phyloP scores from a whole-genome alignment of 2,113 vertebrate genomes.

The Petrocephalus zakoni region DNA sequence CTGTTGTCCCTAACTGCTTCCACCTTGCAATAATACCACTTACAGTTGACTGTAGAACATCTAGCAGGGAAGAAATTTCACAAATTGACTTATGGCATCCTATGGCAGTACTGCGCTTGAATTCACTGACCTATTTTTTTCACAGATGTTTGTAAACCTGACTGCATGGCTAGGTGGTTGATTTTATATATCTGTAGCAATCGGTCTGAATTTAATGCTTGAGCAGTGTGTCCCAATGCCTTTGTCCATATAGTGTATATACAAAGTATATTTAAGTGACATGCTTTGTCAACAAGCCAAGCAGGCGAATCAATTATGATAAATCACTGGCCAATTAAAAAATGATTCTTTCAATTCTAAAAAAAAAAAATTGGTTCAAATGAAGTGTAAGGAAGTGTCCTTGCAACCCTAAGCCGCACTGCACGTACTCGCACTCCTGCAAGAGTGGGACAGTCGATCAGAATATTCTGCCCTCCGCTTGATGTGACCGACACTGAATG shows the following conservation, averaged over 20 bases:
- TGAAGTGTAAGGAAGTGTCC: too few relatives aligned
- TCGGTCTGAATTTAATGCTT: not conserved
- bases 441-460: too few relatives aligned
- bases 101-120: not conserved
- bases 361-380: too few relatives aligned
- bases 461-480: too few relatives aligned
- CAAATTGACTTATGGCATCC: not conserved
- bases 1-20: not conserved
- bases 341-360: too few relatives aligned
- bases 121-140: not conserved
- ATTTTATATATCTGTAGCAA: not conserved
- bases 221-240: not conserved
- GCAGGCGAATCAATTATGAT: not conserved
- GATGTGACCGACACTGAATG: too few relatives aligned
- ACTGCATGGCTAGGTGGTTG: not conserved
- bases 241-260: not conserved
- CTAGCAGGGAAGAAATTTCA: not conserved
- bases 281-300: not conserved
- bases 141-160: not conserved
- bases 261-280: not conserved
- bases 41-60: not conserved
- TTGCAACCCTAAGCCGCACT: too few relatives aligned
- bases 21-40: not conserved
- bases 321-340: too few relatives aligned
- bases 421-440: too few relatives aligned